phyloP scores from a whole-genome alignment of 2,888 invertebrate species.

The Netelia melanura region DNA sequence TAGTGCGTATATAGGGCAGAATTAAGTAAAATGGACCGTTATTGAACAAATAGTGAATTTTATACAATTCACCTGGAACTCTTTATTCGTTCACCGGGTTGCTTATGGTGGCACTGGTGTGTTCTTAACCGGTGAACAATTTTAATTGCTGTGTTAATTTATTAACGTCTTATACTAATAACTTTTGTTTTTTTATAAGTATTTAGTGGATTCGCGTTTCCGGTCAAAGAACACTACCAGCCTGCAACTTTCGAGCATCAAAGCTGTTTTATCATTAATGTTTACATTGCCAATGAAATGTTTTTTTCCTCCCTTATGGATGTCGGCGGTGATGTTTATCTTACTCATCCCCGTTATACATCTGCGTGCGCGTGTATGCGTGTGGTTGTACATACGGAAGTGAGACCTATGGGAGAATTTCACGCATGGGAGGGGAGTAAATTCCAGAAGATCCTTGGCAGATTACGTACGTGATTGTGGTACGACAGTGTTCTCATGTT shows the following conservation, averaged over 20 bases:
- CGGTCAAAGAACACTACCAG: no score
- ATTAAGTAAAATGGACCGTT: background rate
- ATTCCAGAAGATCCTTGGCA: constrained; percentile 77
- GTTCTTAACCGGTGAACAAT: no score
- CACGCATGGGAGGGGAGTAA: constrained; percentile 53
- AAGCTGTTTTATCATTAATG: no score
- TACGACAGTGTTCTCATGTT: constrained; percentile 69
- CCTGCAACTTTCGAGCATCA: no score
- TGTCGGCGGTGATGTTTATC: background rate
- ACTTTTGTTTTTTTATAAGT: no score
- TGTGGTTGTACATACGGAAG: background rate
- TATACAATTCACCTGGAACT: background rate
- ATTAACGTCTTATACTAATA: no score
- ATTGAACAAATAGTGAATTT: background rate
- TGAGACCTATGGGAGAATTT: constrained; percentile 3
- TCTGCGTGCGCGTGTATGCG: background rate
- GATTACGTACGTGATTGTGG: constrained; percentile 80
- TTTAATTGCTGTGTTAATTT: no score
- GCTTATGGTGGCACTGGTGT: background rate
- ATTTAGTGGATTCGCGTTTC: no score
- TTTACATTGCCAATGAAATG: no score
- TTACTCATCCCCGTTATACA: background rate
- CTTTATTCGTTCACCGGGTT: background rate
- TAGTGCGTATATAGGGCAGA: background rate
- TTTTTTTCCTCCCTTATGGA: background rate